Base-by-base conservation (phyloP, 2,797 vertebrate species). In the Nyctalus aviator region DNA sequence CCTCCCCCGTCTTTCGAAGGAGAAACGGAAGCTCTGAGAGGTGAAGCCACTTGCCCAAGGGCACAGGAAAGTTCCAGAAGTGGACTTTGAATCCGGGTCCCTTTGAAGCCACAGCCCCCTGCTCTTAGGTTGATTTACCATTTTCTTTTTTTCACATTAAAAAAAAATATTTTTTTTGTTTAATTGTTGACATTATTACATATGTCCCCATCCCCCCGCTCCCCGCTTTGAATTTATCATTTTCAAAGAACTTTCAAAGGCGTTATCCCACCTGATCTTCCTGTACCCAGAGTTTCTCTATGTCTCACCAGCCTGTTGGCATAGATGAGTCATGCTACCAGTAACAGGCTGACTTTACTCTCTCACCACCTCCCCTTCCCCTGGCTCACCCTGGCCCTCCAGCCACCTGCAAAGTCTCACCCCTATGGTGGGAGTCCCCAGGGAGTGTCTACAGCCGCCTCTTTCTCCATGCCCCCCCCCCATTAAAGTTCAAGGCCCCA, bases 271-370 rank as follows among this genome's bases (percentile, higher is more conserved):
- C 72, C 18, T 81, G 55, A 89, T 92, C 92, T 96, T 94, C 81
- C 95, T 88, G 78, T 82, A 32, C 88, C 78, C 44, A 21, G 48
- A 69, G 96, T 96, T 97, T 96, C 95, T 94, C 90, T 96, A 81
- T 95, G 95, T 93, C 94, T 96, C 95, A 95, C 94, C 94, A 94
- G 92, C 92, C 85, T 41, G 25, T 85, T 84, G 96, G 95, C 53
- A 94, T 92, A 90, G 84, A 95, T 96, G 94, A 97, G 92, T 96
- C 96, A 96, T 55, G 46, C 79, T 82, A 32, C 88, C 94, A 2
- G 82, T 69, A 88, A 90, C 10, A 17, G 62, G 17, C 6, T 48
- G 64, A 44, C 53, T 55, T 85, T 27, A 59, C 88, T 57, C 6
- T 15, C 13, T 32, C 1, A 2, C 6, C 37, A 12, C n/a, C 17